Base-by-base conservation (phyloP, 2,888 invertebrate genomes). In the Tenthredo mesomela region DNA sequence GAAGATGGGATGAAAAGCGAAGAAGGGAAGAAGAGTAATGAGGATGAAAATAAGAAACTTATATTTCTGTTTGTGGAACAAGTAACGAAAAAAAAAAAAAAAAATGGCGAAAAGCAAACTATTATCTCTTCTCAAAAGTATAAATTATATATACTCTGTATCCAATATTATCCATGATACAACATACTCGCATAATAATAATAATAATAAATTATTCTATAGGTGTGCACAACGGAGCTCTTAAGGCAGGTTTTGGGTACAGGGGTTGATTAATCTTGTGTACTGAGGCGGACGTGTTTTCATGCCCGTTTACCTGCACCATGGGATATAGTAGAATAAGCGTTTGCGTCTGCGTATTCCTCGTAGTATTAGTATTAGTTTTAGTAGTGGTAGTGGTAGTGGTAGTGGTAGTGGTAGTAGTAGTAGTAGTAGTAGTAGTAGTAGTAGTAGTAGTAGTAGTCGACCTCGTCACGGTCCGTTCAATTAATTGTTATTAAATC, bases 221-320 rank as follows among this genome's bases (percentile, higher is more conserved):
- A 54, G 54, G 18, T 29, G n/a, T 40, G 54, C 40, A 21, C 3
- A 77, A 25, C 12, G 25, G 50, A 50, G 47, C 47, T 77, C 77
- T 77, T 77, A 33, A 77, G 29, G 33, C 29, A 33, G 29, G 50
- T 29, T 33, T 33, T n/a, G 75, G 77, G 71, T 73, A 73, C 71
- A 73, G 43, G 40, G 73, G 54, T 54, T 77, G 54, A 77, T 77
- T 54, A 54, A 77, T 77, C 77, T 77, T 77, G 77, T 77, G 77
- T 77, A 77, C 77, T 54, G 77, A 50, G 54, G 77, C 77, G 77
- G 54, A 33, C 77, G 77, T 77, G 77, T 77, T 77, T 75, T 77
- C 54, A 77, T 54, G 77, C 77, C 29, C 54, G 77, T 77, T 77
- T 77, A 54, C 50, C 54, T 77, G 77, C 77, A 54, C 18, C n/a